A percentile compares a stretch with the other conserved stretches of the same genome.
These are phyloP conservation scores for Trididemnum clinides DNA, from an alignment of 23 tunicate species.

Conservation along the genomic window DNA sequence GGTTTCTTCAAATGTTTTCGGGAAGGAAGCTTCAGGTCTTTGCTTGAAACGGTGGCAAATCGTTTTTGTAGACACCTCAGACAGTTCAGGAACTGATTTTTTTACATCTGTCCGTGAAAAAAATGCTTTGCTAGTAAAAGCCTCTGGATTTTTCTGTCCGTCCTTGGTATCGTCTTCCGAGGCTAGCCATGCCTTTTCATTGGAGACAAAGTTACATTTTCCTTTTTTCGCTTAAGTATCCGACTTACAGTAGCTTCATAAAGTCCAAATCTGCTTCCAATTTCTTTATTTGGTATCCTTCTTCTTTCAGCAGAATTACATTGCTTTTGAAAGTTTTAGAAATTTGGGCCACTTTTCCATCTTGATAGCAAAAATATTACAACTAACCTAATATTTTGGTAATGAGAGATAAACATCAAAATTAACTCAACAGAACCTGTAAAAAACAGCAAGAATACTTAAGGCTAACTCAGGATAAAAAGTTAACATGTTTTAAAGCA, in stretches of 20 bases:
- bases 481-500: conserved; percentile 12
- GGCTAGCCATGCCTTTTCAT: conserved; percentile 26
- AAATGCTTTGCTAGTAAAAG: conserved; percentile 21
- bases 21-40: conserved; percentile 39
- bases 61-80: conserved; percentile 24
- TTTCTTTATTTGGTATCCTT: conserved; percentile 20
- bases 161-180: conserved; percentile 22
- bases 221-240: conserved; percentile 21
- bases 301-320: background rate
- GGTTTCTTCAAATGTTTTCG: conserved; percentile 21
- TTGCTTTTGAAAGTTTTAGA: conserved; percentile 20
- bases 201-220: conserved; percentile 7
- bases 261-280: conserved; percentile 32
- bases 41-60: conserved; percentile 27
- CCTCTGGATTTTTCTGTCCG: conserved; percentile 29
- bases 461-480: conserved; percentile 22
- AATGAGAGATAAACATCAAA: conserved; percentile 15
- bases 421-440: conserved; percentile 25
- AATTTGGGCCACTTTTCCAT: conserved; percentile 20
- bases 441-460: conserved; percentile 19
- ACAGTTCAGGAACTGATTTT: conserved; percentile 29
- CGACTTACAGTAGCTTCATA: conserved; percentile 29
- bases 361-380: background rate
- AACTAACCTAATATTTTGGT: conserved; percentile 13
- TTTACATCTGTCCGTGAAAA: background rate